Base-by-base conservation (phyloP, 2,888 invertebrate species). In the Empis stercorea region DNA sequence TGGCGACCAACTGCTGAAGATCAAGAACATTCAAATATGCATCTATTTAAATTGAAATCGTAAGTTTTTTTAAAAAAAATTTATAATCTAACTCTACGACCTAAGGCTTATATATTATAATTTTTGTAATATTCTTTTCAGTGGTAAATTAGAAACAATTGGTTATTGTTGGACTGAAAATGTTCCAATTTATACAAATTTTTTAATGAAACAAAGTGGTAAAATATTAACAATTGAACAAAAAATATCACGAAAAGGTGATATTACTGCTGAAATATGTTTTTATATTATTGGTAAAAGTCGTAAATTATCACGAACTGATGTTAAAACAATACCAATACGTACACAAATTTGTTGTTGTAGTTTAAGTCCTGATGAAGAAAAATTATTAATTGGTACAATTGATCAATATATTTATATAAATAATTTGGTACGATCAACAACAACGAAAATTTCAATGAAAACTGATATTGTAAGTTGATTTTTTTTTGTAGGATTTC, bases 1-100 rank as follows among this genome's bases (percentile, higher is more conserved):
- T 94, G 94, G 94, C 84, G 87, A 60, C 94, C 94, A 13, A 75
- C 86, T 41, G 76, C 81, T 30, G 80, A 80, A 59, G 81, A 89
- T 57, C 84, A 87, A 62, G 91, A 94, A 65, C 78, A 87, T 55
- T 88, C 92, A 9, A 94, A 94, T 68, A 75, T 93, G 49, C 86
- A 91, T 61, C 73, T 94, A 1, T 87, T 92, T 59, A 75, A 76
- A 53, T 71, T 87, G 34, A 76, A 73, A 61, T 80, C 82, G 86
- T 85, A 62, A 59, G 63, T 59, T 11, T 34, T 20, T 17, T 15
- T 37, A 16, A 1, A 27, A 46, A 23, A 16, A 39, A 39, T 30
- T 37, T 15, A 11, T n/a, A n/a, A n/a, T n/a, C n/a, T n/a, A n/a
- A n/a, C n/a, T n/a, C n/a, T n/a, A n/a, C n/a, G n/a, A 38, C 4